Evolutionary conservation across 2,888 invertebrate species (phyloP), one percentile per base, ranked within the genome.

Genomic region (Corythucha ciliata): DNA sequence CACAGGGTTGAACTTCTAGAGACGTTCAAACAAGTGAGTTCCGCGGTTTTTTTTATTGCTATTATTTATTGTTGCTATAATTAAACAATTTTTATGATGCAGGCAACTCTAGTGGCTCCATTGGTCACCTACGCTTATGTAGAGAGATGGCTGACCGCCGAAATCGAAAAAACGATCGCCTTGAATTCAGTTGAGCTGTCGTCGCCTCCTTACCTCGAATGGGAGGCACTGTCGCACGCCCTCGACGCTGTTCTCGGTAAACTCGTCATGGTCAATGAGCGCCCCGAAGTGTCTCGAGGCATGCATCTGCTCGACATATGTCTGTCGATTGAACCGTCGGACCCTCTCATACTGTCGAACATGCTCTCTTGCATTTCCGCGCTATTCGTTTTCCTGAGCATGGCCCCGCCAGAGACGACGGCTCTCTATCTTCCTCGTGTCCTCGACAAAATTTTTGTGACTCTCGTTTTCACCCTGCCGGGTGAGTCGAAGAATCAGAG

Each of bases 301-400:
- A 70, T 91, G 52, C 76, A 78, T 54, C 72, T 93, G 46, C 71
- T 93, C 52, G 82, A 85, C 67, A 74, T 83, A 60, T 89, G 89
- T 65, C 74, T 92, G 49, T 74, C 76, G 25, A 78, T 82, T 64
- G 75, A 81, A 52, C 86, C 87, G 0, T 75, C 74, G 49, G 85
- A 91, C 69, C 86, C 92, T 1, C 72, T 87, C 56, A 76, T 91
- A 46, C 71, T 87, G 21, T 92, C 92, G 1, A 78, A 84, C 44
- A 69, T 90, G 50, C 71, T 94, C n/a, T 92, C 92, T 0, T 88
- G 90, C 69, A 83, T 93, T 59, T 93, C 92, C 2, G 87, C 91
- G 0, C 74, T 93, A 2, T 91, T 92, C 67, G 86, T 90, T 24
- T 92, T 91, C 71, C 75, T 93, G 20, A 86, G 85, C 63, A 85